Evolutionary conservation across 2,888 invertebrate species (phyloP), one percentile per base, ranked within the genome.

Genomic region (Thecophora atra): DNA sequence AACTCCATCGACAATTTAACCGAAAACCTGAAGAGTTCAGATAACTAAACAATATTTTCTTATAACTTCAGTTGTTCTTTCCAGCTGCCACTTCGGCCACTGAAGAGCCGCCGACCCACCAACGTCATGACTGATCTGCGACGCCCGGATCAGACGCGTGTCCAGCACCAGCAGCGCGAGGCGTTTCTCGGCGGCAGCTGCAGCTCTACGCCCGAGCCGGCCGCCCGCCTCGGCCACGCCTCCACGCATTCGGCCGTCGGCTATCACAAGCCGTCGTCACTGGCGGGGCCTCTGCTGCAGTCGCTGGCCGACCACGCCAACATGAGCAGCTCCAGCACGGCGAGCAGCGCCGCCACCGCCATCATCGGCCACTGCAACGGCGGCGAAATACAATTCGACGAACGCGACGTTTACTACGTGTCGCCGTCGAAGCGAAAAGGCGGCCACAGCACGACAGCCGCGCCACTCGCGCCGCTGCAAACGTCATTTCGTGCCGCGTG

Each of bases 341-440:
- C 78, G 2, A 79, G 78, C 73, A 82, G 83, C 76, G 82, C 79
- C 56, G 79, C 78, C 73, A 81, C 73, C 3, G 69, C 80, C 28
- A 80, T 81, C 66, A 75, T 81, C n/a, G 73, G 80, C 42, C 74
- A 70, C n/a, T 72, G 71, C 54, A 73, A 73, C 21, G 60, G 70
- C 21, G 72, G 74, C 58, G 84, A 83, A 66, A 79, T 84, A 70
- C 77, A 78, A 52, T 80, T 80, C 71, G 85, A 85, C 70, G 86
- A 85, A 51, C 83, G 84, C 54, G 85, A 86, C 62, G 82, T 86
- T 71, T 86, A 84, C 76, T 85, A 84, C 75, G 82, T 86, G 0
- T 86, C 85, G 17, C 86, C 85, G 4, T 82, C 86, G 28, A 86
- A 86, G 66, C 82, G 84, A 78, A 84, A 84, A 82, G 76, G 74